Base-by-base conservation (phyloP, 2,888 invertebrate genomes). In the Podabrus alpinus region DNA sequence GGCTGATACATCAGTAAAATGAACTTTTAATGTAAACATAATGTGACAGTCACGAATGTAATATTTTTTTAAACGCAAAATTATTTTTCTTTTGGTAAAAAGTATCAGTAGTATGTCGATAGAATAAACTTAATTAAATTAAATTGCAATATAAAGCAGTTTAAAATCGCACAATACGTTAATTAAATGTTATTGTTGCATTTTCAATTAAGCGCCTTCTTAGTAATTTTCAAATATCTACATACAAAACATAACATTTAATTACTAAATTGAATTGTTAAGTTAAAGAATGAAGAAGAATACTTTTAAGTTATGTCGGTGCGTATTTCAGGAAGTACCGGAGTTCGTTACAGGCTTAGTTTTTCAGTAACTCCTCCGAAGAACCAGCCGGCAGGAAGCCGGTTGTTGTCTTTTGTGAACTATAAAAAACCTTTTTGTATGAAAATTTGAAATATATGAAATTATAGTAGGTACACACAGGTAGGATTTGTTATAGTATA, bases 401-500 rank as follows among this genome's bases (percentile, higher is more conserved):
- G 5, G n/a, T 19, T 64, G 5, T n/a, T 19, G 17, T 17, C 13
- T 19, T 64, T n/a, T 5, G 62, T n/a, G 13, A n/a, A 45, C 9
- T 2, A n/a, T 19, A 66, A 66, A 68, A n/a, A 45, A 4, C 21
- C 15, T 21, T 24, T 59, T 59, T 59, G 15, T 15, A 19, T 24
- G 15, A 69, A 69, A 61, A 60, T 16, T 24, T 15, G 24, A 16
- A 17, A 25, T 74, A 59, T 71, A 68, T 66, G 62, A 69, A 64
- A 64, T 19, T 64, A 64, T 64, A 64, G 62, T 16, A 66, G 66
- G 21, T 66, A 25, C 59, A 69, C 69, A 77, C 77, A 79, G 77
- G 77, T 79, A 74, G 73, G 67, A 45, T 45, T 72, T 76, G 71
- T 71, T 72, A 73, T 73, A 72, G 71, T 83, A 82, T 82, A 82